A percentile compares a stretch with the other conserved stretches of the same genome.
Evolutionary conservation across 2,797 vertebrate species (phyloP).

Genomic region (Xiphorhynchus erythropygius): DNA sequence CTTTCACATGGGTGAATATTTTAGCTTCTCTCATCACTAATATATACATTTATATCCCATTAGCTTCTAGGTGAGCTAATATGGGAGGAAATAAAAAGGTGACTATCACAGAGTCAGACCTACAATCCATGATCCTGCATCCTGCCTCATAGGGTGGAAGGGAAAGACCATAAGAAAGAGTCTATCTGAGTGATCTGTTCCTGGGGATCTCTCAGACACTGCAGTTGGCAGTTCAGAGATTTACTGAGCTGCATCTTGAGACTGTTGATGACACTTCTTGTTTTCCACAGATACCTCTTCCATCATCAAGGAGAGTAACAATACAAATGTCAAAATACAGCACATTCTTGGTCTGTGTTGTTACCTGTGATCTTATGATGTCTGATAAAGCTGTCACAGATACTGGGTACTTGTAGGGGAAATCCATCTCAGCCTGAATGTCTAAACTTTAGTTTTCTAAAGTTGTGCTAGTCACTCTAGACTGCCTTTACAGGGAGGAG

Average conservation of each 20-base stretch:
- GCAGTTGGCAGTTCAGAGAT: not conserved
- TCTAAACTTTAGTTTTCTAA: not conserved
- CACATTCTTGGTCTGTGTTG: not conserved
- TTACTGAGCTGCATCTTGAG: not conserved
- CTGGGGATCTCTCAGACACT: not conserved
- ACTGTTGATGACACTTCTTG: not conserved
- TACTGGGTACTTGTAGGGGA: not conserved
- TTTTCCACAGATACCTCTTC: not conserved
- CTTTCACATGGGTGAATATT: not conserved
- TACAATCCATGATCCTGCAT: not conserved
- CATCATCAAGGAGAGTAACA: not conserved
- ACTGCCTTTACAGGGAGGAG: not conserved
- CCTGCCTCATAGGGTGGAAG: not conserved
- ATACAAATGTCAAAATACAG: not conserved
- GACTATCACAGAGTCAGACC: not conserved
- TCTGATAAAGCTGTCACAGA: not conserved
- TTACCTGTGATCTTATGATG: not conserved
- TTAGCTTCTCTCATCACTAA: not conserved
- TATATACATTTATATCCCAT: not conserved
- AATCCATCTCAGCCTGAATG: not conserved
- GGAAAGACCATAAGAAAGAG: not conserved
- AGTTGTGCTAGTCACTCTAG: not conserved
- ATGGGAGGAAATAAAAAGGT: not conserved
- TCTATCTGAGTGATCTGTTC: not conserved
- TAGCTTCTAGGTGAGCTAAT: not conserved